A percentile compares a stretch with the other conserved stretches of the same genome.
Conservation (phyloP, 1,140 invertebrate species). For the Microplitis mediator region DNA sequence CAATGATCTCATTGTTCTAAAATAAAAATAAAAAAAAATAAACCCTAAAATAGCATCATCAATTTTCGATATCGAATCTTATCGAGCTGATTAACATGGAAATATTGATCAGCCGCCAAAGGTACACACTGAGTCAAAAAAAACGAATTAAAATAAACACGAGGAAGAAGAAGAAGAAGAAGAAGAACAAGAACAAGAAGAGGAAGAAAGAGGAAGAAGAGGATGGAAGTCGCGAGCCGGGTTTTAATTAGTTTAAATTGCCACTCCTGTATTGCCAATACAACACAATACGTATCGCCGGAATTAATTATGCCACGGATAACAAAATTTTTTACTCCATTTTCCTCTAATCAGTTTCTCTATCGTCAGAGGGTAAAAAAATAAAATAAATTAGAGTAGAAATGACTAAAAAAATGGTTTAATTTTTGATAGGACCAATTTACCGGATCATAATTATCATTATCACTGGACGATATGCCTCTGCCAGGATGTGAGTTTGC, state of each 20-base stretch:
- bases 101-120: no score
- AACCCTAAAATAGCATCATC: no score
- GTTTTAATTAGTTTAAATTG: constrained; percentile 60
- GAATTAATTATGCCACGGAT: constrained; percentile 60
- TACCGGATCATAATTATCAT: no score
- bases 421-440: not conserved
- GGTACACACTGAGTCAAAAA: no score
- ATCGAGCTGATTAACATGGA: no score
- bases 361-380: not conserved
- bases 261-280: constrained; percentile 43
- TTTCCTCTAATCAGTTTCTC: not conserved
- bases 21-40: no score
- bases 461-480: not conserved
- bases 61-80: no score
- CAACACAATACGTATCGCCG: constrained; percentile 46
- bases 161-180: no score
- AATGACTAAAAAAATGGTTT: not conserved
- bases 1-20: no score
- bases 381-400: not conserved
- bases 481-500: no score
- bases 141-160: no score
- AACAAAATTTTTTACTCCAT: constrained; percentile 35
- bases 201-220: not conserved
- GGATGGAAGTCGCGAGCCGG: constrained; percentile 35
- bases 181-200: not conserved